Evolutionary conservation across 2,888 invertebrate genomes (phyloP).

Genomic region (Habroteleia sp.): DNA sequence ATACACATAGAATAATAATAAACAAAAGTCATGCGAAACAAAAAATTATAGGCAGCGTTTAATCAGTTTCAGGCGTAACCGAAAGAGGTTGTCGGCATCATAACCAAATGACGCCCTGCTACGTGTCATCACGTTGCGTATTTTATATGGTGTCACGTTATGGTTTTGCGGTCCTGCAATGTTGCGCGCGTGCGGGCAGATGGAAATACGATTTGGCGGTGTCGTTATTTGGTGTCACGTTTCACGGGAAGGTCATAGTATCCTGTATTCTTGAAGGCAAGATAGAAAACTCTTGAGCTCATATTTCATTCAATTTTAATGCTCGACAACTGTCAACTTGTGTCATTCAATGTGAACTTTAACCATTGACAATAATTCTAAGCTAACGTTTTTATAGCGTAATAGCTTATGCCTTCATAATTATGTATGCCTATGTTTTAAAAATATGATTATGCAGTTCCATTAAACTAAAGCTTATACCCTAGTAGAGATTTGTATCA

Average conservation of each 20-base stretch:
- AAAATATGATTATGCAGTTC: too few relatives aligned
- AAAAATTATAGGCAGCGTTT: constrained; percentile 71
- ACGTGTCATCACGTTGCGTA: constrained; percentile 71
- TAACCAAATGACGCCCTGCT: constrained; percentile 73
- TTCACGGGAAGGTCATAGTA: constrained; percentile 35
- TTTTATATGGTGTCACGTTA: constrained; percentile 75
- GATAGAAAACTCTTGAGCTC: constrained; percentile 30
- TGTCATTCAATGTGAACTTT: constrained; percentile 11
- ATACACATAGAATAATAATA: constrained; percentile 47
- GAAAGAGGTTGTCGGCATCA: constrained; percentile 75
- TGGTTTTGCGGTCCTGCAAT: constrained; percentile 69
- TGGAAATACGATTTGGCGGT: constrained; percentile 60
- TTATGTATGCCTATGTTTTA: too few relatives aligned
- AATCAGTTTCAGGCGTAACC: constrained; percentile 72
- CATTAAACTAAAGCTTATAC: too few relatives aligned
- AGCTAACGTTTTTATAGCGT: too few relatives aligned
- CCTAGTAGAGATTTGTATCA: too few relatives aligned
- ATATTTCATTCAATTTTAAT: constrained; percentile 36
- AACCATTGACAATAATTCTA: too few relatives aligned
- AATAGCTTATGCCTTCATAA: too few relatives aligned
- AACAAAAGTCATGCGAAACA: constrained; percentile 31
- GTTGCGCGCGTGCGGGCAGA: constrained; percentile 55
- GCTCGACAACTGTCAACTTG: constrained; percentile 25
- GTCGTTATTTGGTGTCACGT: constrained; percentile 46
- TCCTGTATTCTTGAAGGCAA: constrained; percentile 30